Percentiles rank a stretch among this genome's conserved stretches.
Conservation (phyloP, 2,888 invertebrate species). For the Venusia cambrica region DNA sequence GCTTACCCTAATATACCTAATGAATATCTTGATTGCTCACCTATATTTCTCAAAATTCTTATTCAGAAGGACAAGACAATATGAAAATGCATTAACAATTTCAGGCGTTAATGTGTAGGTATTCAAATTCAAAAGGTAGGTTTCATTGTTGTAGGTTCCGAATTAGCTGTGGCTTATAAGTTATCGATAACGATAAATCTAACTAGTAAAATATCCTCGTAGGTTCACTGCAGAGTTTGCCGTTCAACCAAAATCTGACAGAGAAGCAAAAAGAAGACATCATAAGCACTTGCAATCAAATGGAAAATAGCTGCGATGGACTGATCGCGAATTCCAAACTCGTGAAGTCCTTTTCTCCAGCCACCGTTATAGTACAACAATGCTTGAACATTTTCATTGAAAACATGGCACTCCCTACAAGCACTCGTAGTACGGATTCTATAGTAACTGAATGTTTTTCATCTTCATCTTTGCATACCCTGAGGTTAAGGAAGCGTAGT, state of each 20-base stretch:
- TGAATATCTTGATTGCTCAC: too few species aligned
- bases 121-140: too few species aligned
- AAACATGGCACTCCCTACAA: constrained; percentile 23
- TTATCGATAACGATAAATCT: constrained; percentile 10
- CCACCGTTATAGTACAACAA: constrained; percentile 27
- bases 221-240: constrained; percentile 59
- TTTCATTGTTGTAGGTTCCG: too few species aligned
- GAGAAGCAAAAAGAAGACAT: constrained; percentile 44
- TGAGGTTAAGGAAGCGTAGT: constrained; percentile 36
- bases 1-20: too few species aligned
- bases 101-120: too few species aligned
- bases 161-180: too few species aligned
- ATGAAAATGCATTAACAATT: too few species aligned
- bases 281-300: constrained; percentile 27
- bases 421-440: constrained; percentile 17
- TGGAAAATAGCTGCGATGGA: constrained; percentile 17
- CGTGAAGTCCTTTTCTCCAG: constrained; percentile 9
- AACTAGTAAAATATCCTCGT: constrained; percentile 49
- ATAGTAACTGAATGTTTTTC: constrained; percentile 24
- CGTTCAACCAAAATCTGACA: constrained; percentile 49
- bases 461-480: constrained; percentile 30
- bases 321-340: neutral
- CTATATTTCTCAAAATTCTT: too few species aligned
- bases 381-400: constrained; percentile 28
- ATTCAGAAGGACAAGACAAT: too few species aligned